Conservation (phyloP, 1,140 invertebrate genomes). For the Dinothrombium tinctorium region DNA sequence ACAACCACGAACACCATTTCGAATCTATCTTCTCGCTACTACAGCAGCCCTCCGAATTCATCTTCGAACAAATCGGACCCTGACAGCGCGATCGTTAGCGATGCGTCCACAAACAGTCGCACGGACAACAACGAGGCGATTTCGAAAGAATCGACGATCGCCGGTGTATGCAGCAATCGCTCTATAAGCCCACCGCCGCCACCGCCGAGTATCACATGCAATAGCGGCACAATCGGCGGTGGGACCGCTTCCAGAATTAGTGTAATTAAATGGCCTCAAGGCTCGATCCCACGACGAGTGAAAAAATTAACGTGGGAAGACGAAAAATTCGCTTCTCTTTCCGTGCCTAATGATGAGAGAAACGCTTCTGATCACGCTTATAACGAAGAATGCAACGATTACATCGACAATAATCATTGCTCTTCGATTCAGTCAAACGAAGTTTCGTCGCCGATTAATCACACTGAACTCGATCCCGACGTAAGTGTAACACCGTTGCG, state of each 20-base stretch:
- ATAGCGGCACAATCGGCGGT: constrained; percentile 2
- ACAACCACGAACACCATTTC: constrained; percentile 1
- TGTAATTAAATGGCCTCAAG: constrained; percentile 20
- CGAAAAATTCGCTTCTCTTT: constrained; percentile 20
- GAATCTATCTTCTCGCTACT: constrained; percentile 1
- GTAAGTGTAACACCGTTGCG: constrained; percentile 27
- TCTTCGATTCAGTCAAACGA: background rate
- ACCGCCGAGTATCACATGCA: constrained; percentile 1
- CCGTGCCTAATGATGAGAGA: background rate
- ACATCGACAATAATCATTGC: background rate
- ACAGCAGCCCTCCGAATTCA: background rate
- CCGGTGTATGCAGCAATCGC: background rate
- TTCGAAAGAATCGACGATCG: background rate
- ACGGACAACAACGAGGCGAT: background rate
- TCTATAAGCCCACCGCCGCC: constrained; percentile 7
- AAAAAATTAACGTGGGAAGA: constrained; percentile 50
- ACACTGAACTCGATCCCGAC: constrained; percentile 28
- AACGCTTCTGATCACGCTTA: background rate
- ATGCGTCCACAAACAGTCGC: constrained; percentile 6
- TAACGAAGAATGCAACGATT: background rate
- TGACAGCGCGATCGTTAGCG: constrained; percentile 8
- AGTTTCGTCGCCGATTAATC: too few species aligned
- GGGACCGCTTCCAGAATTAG: constrained; percentile 6
- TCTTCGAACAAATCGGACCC: background rate
- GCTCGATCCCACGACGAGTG: constrained; percentile 34